phyloP scores from a whole-genome alignment of 2,113 vertebrate genomes.

The Australoheros scitulus region DNA sequence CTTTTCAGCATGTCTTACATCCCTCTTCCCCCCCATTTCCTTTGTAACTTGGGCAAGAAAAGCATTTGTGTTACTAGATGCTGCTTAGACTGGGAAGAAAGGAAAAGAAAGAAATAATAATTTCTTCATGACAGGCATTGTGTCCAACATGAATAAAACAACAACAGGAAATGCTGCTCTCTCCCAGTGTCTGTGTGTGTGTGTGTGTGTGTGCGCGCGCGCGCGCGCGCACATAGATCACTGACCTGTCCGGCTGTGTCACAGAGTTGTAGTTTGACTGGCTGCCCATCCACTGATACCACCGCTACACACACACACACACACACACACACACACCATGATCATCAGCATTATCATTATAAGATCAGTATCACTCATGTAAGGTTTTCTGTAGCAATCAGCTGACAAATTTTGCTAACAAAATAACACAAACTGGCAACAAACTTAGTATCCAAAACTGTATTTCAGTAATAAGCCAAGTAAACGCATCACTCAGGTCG shows the following conservation, averaged over 20 bases:
- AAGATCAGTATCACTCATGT: background rate
- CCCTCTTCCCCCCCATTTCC: background rate
- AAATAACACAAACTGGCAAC: background rate
- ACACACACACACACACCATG: conserved; percentile 14
- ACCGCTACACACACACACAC: conserved; percentile 78
- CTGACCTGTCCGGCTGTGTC: conserved; percentile 97
- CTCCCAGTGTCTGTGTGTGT: background rate
- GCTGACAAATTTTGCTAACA: background rate
- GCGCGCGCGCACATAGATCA: conserved; percentile 49
- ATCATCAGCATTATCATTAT: background rate
- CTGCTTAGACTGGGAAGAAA: background rate
- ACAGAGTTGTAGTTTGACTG: conserved; percentile 94
- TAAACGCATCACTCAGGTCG: background rate
- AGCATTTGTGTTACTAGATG: background rate
- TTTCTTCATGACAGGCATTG: conserved; percentile 32
- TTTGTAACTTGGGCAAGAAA: background rate
- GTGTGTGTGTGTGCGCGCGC: background rate
- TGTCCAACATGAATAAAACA: conserved; percentile 34
- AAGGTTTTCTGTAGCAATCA: background rate
- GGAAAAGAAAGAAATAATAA: conserved; percentile 10
- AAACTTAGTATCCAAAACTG: background rate
- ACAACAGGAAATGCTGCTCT: conserved; percentile 55
- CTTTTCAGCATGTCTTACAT: background rate
- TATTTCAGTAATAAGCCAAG: background rate
- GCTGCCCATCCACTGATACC: conserved; percentile 92